Evolutionary conservation across 2,113 vertebrate species (phyloP).

Genomic region (Heliornis fulica): DNA sequence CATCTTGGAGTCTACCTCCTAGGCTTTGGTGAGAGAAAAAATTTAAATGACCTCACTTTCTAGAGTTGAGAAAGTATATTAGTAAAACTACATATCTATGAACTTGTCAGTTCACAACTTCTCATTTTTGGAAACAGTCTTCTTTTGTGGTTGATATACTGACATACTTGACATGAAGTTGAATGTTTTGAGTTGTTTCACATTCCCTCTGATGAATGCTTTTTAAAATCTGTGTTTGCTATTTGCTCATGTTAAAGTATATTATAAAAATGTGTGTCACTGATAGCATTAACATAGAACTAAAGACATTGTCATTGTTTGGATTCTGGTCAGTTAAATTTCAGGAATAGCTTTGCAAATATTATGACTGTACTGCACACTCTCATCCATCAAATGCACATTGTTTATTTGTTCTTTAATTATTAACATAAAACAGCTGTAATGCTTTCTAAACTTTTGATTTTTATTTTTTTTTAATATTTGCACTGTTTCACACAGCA

Average conservation of each 20-base stretch:
- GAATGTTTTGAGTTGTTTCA: not conserved
- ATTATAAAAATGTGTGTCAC: not conserved
- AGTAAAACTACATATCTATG: not conserved
- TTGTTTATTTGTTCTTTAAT: not conserved
- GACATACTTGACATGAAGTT: not conserved
- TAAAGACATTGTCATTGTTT: not conserved
- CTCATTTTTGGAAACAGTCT: not conserved
- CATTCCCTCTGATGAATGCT: not conserved
- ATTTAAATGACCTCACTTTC: not conserved
- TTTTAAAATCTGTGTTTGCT: not conserved
- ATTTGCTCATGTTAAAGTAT: not conserved
- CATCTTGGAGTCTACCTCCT: not conserved
- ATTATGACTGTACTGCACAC: not conserved
- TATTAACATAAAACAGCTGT: not conserved
- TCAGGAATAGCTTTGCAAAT: not conserved
- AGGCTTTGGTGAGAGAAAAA: not conserved
- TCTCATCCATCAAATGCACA: not conserved
- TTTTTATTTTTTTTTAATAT: not conserved
- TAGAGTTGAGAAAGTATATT: not conserved
- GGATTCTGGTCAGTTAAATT: not conserved
- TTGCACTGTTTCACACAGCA: not conserved
- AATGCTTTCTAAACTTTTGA: not conserved
- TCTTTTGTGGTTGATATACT: not conserved
- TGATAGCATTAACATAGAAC: not conserved
- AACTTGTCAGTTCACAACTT: not conserved